Conservation (phyloP, 2,888 invertebrate genomes). For the Schrankia costaestrigalis region DNA sequence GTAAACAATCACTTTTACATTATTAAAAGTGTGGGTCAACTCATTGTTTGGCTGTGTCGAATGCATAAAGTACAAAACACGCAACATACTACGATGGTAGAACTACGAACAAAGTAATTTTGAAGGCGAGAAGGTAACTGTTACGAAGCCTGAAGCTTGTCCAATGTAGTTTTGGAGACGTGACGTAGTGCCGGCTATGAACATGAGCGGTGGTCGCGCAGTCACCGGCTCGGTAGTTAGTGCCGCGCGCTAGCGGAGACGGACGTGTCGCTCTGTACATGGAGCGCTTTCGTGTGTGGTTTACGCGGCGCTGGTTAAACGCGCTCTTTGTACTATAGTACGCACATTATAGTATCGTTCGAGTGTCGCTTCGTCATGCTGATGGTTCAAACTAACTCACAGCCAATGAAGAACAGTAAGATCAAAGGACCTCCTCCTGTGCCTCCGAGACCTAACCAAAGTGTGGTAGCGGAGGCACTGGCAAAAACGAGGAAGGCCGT, state of each 20-base stretch:
- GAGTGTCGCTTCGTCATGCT: conserved; percentile 73
- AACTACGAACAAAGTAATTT: conserved; percentile 26
- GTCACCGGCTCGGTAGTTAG: conserved; percentile 43
- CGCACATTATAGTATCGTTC: conserved; percentile 71
- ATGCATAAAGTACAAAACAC: conserved; percentile 30
- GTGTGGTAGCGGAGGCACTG: conserved; percentile 86
- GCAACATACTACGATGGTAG: conserved; percentile 23
- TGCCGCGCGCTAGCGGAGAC: conserved; percentile 59
- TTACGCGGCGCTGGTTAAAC: conserved; percentile 56
- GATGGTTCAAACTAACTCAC: conserved; percentile 81
- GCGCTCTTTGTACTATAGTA: conserved; percentile 76
- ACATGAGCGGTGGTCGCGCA: conserved; percentile 24
- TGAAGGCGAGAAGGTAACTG: conserved; percentile 17
- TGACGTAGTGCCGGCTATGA: conserved; percentile 12
- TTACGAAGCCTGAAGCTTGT: conserved; percentile 11
- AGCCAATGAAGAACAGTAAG: conserved; percentile 74
- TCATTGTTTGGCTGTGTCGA: conserved; percentile 44
- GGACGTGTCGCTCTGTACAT: conserved; percentile 51
- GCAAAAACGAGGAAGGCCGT: conserved; percentile 83
- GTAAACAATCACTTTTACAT: conserved; percentile 65
- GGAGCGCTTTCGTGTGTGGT: conserved; percentile 55
- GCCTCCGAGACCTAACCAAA: conserved; percentile 89
- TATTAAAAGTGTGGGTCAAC: conserved; percentile 55
- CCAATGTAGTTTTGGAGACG: conserved; percentile 13
- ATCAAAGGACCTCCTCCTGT: conserved; percentile 87